phyloP scores from a whole-genome alignment of 1,140 invertebrate genomes.

The Lepidurus arcticus region DNA sequence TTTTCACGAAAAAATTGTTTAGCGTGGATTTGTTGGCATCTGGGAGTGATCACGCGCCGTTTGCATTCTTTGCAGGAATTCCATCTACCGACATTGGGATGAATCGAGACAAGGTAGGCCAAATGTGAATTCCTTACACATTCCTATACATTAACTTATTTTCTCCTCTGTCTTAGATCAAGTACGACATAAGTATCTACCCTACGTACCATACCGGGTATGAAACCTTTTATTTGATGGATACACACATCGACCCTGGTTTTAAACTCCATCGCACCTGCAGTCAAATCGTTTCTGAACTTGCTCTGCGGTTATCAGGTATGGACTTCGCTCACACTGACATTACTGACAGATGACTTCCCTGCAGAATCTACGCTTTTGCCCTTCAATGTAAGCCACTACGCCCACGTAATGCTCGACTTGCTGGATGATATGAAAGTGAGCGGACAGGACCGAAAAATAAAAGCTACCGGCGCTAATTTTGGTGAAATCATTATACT shows the following conservation, averaged over 20 bases:
- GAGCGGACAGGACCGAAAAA: constrained; percentile 20
- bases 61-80: constrained; percentile 40
- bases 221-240: constrained; percentile 42
- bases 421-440: constrained; percentile 9
- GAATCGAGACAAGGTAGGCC: constrained; percentile 23
- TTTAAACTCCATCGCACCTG: constrained; percentile 38
- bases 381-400: constrained; percentile 28
- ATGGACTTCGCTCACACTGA: neutral
- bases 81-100: constrained; percentile 41
- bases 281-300: constrained; percentile 35
- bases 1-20: neutral
- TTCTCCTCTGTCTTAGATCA: neutral
- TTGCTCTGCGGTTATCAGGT: constrained; percentile 29
- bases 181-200: constrained; percentile 37
- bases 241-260: constrained; percentile 42
- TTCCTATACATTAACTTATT: neutral
- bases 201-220: constrained; percentile 43
- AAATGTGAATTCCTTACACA: neutral
- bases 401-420: neutral
- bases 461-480: constrained; percentile 24
- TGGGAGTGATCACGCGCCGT: constrained; percentile 39
- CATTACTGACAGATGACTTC: neutral
- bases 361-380: constrained; percentile 16
- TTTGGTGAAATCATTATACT: constrained; percentile 3
- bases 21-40: constrained; percentile 38